Evolutionary conservation across 35 echinoderm and acorn worm species (phyloP).

Genomic region (Acanthaster planci): DNA sequence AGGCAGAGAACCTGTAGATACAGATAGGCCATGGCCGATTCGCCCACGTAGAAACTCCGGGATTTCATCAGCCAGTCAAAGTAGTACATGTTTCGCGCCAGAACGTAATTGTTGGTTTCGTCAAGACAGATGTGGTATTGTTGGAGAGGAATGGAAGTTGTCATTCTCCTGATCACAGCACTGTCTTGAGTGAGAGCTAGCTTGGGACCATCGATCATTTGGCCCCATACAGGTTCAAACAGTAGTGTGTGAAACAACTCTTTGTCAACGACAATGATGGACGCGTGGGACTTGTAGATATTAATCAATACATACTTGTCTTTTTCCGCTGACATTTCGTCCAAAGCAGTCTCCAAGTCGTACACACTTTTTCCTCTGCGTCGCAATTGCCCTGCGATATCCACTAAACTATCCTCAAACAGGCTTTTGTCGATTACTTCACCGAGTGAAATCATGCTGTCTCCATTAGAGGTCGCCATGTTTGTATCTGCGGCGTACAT

Average conservation of each 20-base stretch:
- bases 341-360: not conserved
- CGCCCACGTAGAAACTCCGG: conserved; percentile 22
- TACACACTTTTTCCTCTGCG: not conserved
- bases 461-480: too few species aligned
- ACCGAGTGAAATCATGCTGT: too few species aligned
- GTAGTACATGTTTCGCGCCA: conserved; percentile 36
- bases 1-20: conserved; percentile 4
- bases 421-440: conserved; percentile 14
- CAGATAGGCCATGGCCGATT: conserved; percentile 5
- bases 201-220: conserved; percentile 15
- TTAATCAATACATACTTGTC: conserved; percentile 19
- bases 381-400: not conserved
- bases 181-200: not conserved
- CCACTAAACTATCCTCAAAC: conserved; percentile 16
- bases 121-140: conserved; percentile 30
- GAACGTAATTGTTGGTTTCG: not conserved
- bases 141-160: conserved; percentile 3
- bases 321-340: conserved; percentile 7
- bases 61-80: conserved; percentile 25
- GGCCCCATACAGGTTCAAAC: conserved; percentile 27
- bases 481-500: too few species aligned
- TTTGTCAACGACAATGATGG: conserved; percentile 25
- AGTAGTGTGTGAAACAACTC: conserved; percentile 10
- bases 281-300: conserved; percentile 6
- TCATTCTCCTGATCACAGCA: not conserved